A percentile compares a stretch with the other conserved stretches of the same genome.
Conservation (phyloP, 2,797 vertebrate species). For the Notolabrus celidotus region DNA sequence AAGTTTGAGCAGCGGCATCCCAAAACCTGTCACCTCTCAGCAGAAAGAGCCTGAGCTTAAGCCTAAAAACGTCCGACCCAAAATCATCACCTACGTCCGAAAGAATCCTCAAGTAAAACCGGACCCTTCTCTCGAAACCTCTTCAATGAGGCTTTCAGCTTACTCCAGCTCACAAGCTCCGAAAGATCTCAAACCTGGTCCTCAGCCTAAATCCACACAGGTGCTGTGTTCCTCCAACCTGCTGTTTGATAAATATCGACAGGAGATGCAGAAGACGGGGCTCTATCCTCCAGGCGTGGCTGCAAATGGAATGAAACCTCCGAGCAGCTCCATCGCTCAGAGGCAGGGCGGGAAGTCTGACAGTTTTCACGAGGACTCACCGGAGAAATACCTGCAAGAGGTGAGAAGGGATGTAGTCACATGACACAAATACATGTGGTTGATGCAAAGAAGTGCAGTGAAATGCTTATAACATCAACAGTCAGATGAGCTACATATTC, state of each 20-base stretch:
- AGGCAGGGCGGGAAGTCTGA: constrained; percentile 84
- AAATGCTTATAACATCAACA: too few relatives aligned
- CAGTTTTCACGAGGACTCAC: constrained; percentile 86
- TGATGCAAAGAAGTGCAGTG: too few relatives aligned
- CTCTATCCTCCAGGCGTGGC: constrained; percentile 85
- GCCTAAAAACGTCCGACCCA: constrained; percentile 93
- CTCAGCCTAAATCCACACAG: constrained; percentile 78
- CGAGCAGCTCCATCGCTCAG: constrained; percentile 80
- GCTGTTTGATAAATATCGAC: constrained; percentile 90
- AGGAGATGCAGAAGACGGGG: constrained; percentile 90
- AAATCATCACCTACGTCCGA: constrained; percentile 97
- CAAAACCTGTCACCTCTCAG: constrained; percentile 85
- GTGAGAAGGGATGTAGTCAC: constrained; percentile 56
- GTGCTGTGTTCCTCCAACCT: constrained; percentile 79
- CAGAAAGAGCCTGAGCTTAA: constrained; percentile 85
- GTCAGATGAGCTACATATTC: too few relatives aligned
- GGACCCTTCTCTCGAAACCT: constrained; percentile 72
- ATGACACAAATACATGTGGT: too few relatives aligned
- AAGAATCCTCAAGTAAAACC: constrained; percentile 87
- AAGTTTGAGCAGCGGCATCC: constrained; percentile 85
- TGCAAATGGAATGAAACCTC: constrained; percentile 85
- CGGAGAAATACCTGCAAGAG: constrained; percentile 86
- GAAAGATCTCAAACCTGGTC: constrained; percentile 65
- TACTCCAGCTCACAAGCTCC: constrained; percentile 77
- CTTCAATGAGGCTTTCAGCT: constrained; percentile 77